These are phyloP conservation scores for Todiramphus saurophagus DNA, from an alignment of 2,113 vertebrate genomes.

Conservation along the genomic window DNA sequence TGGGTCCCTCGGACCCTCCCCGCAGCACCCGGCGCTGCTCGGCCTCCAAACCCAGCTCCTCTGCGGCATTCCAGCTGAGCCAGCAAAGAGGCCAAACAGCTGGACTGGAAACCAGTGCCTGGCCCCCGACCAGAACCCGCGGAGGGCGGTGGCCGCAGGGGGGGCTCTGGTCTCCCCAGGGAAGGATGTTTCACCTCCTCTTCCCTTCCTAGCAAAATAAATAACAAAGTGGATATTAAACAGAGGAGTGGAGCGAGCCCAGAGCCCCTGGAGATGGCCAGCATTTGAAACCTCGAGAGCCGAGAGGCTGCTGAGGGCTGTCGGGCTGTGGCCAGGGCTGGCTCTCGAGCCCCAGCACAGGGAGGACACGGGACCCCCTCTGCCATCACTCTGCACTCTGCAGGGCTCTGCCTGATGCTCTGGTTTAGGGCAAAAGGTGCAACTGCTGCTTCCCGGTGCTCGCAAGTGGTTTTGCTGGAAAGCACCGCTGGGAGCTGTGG, in stretches of 20 bases:
- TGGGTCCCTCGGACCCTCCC: neutral
- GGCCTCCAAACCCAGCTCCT: neutral
- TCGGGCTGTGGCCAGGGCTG: neutral
- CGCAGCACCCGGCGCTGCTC: fast-evolving
- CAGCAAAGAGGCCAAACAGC: neutral
- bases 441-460: fast-evolving
- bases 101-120: neutral
- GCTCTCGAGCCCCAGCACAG: neutral
- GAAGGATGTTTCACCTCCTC: slow-evolving; percentile 3
- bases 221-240: neutral
- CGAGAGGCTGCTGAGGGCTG: neutral
- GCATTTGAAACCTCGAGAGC: neutral
- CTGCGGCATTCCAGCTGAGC: neutral
- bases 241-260: neutral
- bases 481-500: neutral
- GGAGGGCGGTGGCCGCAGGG: neutral
- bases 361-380: neutral
- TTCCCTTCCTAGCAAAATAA: slow-evolving; percentile 12
- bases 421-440: neutral
- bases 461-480: neutral
- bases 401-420: neutral
- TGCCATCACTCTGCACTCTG: neutral
- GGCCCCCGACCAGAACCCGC: neutral
- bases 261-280: neutral
- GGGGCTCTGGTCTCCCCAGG: neutral